Evolutionary conservation across 1,140 invertebrate species (phyloP).

Genomic region (Meloidogyne floridensis): DNA sequence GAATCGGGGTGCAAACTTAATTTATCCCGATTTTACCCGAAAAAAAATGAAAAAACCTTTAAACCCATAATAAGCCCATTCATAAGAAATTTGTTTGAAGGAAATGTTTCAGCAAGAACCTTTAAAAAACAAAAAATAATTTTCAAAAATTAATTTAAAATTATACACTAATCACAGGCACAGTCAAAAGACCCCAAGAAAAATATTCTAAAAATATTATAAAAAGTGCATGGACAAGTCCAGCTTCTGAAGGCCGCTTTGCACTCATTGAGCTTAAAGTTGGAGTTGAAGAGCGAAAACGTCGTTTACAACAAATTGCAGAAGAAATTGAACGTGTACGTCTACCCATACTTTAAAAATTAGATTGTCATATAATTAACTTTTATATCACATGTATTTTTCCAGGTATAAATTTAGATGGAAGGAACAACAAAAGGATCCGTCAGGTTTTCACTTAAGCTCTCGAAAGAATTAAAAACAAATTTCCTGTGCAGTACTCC

Average conservation of each 20-base stretch:
- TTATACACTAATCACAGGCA: slow-evolving; percentile 92
- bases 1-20: too few relatives aligned
- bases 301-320: slow-evolving; percentile 18
- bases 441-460: too few relatives aligned
- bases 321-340: slow-evolving; percentile 14
- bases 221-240: slow-evolving; percentile 93
- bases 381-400: too few relatives aligned
- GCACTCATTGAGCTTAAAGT: neutral
- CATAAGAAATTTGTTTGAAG: slow-evolving; percentile 97
- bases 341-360: neutral
- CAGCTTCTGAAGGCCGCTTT: slow-evolving; percentile 65
- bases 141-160: slow-evolving; percentile 16
- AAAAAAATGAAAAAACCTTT: slow-evolving; percentile 70
- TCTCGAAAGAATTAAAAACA: too few relatives aligned
- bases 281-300: slow-evolving; percentile 14
- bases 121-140: slow-evolving; percentile 65
- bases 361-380: too few relatives aligned
- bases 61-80: slow-evolving; percentile 99
- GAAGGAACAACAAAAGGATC: too few relatives aligned
- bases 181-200: slow-evolving; percentile 95
- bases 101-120: slow-evolving; percentile 93
- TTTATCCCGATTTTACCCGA: neutral
- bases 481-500: too few relatives aligned
- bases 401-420: too few relatives aligned
- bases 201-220: slow-evolving; percentile 99